A percentile compares a stretch with the other conserved stretches of the same genome.
phyloP scores from a whole-genome alignment of 1,140 invertebrate genomes.

The Drosophila eugracilis region DNA sequence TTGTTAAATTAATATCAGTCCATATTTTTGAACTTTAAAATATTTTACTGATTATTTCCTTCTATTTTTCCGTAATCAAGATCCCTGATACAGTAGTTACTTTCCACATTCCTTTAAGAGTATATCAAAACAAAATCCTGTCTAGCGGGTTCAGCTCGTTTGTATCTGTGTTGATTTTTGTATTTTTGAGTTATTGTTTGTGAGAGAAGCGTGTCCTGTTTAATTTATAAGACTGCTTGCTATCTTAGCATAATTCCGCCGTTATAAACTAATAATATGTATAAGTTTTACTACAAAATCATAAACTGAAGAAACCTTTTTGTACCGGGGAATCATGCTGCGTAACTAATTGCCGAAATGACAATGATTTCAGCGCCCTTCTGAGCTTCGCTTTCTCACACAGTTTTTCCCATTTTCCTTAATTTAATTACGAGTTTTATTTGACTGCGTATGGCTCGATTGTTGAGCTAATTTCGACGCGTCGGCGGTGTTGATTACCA shows the following conservation, averaged over 20 bases:
- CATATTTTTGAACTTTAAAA: too few relatives aligned
- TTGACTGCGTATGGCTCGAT: conserved; percentile 46
- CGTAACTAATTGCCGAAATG: conserved; percentile 71
- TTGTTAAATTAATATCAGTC: too few relatives aligned
- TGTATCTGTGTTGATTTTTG: conserved; percentile 15
- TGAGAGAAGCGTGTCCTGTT: conserved; percentile 48
- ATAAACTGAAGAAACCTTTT: conserved; percentile 31
- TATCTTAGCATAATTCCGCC: conserved; percentile 27
- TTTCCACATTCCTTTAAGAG: not conserved
- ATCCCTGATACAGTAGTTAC: not conserved
- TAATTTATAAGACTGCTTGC: conserved; percentile 20
- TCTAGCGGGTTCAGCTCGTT: conserved; percentile 39
- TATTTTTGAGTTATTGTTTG: conserved; percentile 50
- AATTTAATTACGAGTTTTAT: conserved; percentile 76
- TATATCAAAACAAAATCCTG: conserved; percentile 24
- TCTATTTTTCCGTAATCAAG: not conserved
- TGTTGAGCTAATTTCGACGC: conserved; percentile 66
- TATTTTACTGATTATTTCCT: too few relatives aligned
- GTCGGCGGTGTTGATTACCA: conserved; percentile 72
- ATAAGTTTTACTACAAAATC: conserved; percentile 3
- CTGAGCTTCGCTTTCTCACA: conserved; percentile 31
- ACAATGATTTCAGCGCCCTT: conserved; percentile 29
- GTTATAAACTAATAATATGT: conserved; percentile 24
- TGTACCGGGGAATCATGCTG: conserved; percentile 57
- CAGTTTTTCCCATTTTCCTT: conserved; percentile 55